phyloP scores from a whole-genome alignment of 2,797 vertebrate genomes.

The Cossypha caffra region DNA sequence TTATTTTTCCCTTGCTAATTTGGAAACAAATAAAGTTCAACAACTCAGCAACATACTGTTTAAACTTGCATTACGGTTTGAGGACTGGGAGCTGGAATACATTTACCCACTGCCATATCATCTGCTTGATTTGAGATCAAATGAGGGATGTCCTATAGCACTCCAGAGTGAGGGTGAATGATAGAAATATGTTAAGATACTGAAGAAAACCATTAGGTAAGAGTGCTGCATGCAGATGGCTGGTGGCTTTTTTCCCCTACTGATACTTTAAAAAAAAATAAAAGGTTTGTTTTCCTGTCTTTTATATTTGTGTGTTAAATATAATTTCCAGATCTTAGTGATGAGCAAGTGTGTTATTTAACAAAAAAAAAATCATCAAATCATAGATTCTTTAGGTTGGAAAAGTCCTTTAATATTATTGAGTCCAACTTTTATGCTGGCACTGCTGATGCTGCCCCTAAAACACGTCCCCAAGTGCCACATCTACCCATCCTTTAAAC shows the following conservation, averaged over 20 bases:
- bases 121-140: slow-evolving; percentile 71
- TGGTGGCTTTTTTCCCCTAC: background rate
- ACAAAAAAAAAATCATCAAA: background rate
- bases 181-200: slow-evolving; percentile 62
- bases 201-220: slow-evolving; percentile 41
- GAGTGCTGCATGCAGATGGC: background rate
- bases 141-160: slow-evolving; percentile 67
- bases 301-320: background rate
- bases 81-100: slow-evolving; percentile 56
- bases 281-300: background rate
- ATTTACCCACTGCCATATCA: slow-evolving; percentile 62
- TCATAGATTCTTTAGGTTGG: background rate
- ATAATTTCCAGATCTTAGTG: background rate
- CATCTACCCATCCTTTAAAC: background rate
- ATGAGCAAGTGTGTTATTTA: background rate
- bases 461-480: rapidly evolving
- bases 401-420: background rate
- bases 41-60: slow-evolving; percentile 59
- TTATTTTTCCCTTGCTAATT: slow-evolving; percentile 62
- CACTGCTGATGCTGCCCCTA: background rate
- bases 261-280: background rate
- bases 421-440: background rate
- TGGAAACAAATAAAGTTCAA: slow-evolving; percentile 67
- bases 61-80: slow-evolving; percentile 60
- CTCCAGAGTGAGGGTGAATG: slow-evolving; percentile 39